Percentiles rank a stretch among this genome's conserved stretches.
These are phyloP conservation scores for Mythimna ferrago DNA, from an alignment of 2,888 invertebrate genomes.

Conservation along the genomic window DNA sequence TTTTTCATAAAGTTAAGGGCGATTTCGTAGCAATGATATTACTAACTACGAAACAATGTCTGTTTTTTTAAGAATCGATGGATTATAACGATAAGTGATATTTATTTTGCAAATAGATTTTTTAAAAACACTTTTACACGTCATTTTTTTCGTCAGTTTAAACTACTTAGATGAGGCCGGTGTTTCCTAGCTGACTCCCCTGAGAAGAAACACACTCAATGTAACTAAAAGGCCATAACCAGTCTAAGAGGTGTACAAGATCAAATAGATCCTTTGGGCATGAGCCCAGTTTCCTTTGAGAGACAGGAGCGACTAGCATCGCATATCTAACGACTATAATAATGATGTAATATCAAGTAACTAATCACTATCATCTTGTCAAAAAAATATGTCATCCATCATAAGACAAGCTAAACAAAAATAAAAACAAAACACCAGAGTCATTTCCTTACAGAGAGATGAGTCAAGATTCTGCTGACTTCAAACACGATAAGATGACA, in stretches of 20 bases:
- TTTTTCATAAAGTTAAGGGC: background rate
- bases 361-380: background rate
- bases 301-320: background rate
- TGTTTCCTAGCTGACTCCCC: too few relatives aligned
- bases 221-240: background rate
- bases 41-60: background rate
- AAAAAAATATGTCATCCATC: constrained; percentile 5
- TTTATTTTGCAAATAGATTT: too few relatives aligned
- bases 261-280: too few relatives aligned
- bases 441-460: constrained; percentile 39
- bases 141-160: too few relatives aligned
- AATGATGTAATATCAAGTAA: constrained; percentile 3
- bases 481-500: constrained; percentile 51
- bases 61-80: background rate
- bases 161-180: too few relatives aligned
- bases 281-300: background rate
- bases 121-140: too few relatives aligned
- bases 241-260: background rate
- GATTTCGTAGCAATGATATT: constrained; percentile 5
- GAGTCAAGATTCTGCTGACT: constrained; percentile 39
- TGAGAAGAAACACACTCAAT: too few relatives aligned
- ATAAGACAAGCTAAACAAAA: constrained; percentile 3
- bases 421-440: constrained; percentile 17
- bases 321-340: background rate
- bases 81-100: background rate